Evolutionary conservation across 1,140 invertebrate species (phyloP), one percentile per base, ranked within the genome.

Genomic region (Tetragnatha versicolor): DNA sequence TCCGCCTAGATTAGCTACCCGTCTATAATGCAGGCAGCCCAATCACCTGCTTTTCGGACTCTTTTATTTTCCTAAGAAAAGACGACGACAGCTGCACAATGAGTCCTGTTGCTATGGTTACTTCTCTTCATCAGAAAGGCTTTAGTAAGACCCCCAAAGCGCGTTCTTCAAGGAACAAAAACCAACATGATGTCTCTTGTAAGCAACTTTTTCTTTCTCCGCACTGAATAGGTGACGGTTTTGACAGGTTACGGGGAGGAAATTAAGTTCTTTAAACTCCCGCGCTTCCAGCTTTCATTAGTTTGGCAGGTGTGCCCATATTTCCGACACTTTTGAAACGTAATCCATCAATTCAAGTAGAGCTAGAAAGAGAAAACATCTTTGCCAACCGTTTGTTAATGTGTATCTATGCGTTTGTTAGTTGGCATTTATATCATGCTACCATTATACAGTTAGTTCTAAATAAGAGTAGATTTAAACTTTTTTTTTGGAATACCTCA

Each of bases 161-260:
- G 63, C 22, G 63, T 66, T 66, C 60, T 47, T 66, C 25, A 66
- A 66, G 63, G 25, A 66, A 66, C 63, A 49, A 25, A 66, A 47
- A 25, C 63, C 63, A 42, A 47, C 63, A 66, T 66, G 63, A 66
- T 66, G 63, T 47, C 63, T 47, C 25, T 47, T 66, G 27, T 47
- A 66, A 66, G 63, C 63, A 66, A 39, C 39, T 66, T 47, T 66
- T 55, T n/a, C 31, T 55, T 29, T 55, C 17, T n/a, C 29, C 27
- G 31, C 3, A n/a, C 31, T 29, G 25, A 55, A 58, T 33, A 22
- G 55, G n/a, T 5, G 55, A 58, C 35, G 35, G 31, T 58, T 58
- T 58, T 58, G 55, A 58, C 55, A 58, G 35, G 55, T 31, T 58
- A 2, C 20, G 55, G 22, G 35, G 35, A 58, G 55, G 31, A 58